Base-by-base conservation (phyloP, 2,888 invertebrate species). In the Merodon equestris region DNA sequence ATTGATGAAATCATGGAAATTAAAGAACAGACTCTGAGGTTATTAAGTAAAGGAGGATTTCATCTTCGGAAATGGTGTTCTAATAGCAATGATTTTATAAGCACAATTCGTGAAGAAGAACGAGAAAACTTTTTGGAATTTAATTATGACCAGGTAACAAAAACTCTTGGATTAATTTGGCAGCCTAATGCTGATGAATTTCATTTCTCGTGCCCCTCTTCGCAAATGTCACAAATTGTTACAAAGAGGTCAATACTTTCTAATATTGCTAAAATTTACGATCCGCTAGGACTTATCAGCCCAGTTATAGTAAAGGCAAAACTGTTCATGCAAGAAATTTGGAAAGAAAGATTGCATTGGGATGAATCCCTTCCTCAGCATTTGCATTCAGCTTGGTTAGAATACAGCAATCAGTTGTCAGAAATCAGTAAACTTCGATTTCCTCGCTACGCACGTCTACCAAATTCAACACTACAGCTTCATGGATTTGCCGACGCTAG, bases 401-500 rank as follows among this genome's bases (percentile, higher is more conserved):
- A n/a, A n/a, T n/a, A n/a, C n/a, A n/a, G n/a, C n/a, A n/a, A n/a
- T n/a, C n/a, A n/a, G n/a, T n/a, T n/a, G n/a, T n/a, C n/a, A n/a
- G n/a, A n/a, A n/a, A n/a, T n/a, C n/a, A n/a, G n/a, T n/a, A n/a
- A n/a, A n/a, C n/a, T n/a, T n/a, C n/a, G n/a, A n/a, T n/a, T n/a
- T n/a, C n/a, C n/a, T n/a, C n/a, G n/a, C n/a, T n/a, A n/a, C n/a
- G n/a, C n/a, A n/a, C n/a, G n/a, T n/a, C n/a, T n/a, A n/a, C n/a
- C n/a, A n/a, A n/a, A n/a, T n/a, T n/a, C n/a, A n/a, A 45, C 36
- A 14, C 57, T 54, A 1, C 38, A 27, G 27, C 45, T 64, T 40
- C 75, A 75, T 54, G 70, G 64, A 0, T 76, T 76, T 50, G 54
- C 66, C 14, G 70, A 76, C 44, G 70, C 60, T 17, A 66, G 70